Base-by-base conservation (phyloP, 1,140 invertebrate genomes). In the Drosophila yakuba region DNA sequence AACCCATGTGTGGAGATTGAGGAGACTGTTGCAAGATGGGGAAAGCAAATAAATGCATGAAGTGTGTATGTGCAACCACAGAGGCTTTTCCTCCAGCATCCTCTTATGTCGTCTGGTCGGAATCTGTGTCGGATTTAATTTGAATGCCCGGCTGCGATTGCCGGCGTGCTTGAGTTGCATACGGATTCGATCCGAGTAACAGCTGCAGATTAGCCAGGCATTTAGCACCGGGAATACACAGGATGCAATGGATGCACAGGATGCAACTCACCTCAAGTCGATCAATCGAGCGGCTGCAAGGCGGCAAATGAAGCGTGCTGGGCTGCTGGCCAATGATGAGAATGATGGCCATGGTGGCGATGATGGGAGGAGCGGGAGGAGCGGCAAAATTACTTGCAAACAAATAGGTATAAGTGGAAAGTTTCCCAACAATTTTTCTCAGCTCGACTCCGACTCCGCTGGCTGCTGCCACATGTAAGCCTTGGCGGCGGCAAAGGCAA, bases 81-180 rank as follows among this genome's bases (percentile, higher is more conserved):
- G 58, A 72, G 47, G 51, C 71, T 66, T 78, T 63, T 72, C 56
- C 59, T 68, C 64, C 68, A 8, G 15, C 28, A 38, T 39, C 43
- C 48, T 20, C 35, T 44, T 43, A 50, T 28, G 39, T 72, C 60
- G 66, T 35, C 23, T 50, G 45, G 50, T 69, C 56, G 48, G 63
- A 69, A 75, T 69, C 73, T 84, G 78, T 78, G 84, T 78, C 48
- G 75, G 67, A 80, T 88, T 88, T 84, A 78, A 84, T 88, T 80
- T 72, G 67, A 20, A 20, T 48, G 48, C 39, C 35, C 25, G 20
- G 41, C 36, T 52, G 63, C 59, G 73, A 79, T 56, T 66, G 64
- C 38, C 39, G 39, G 4, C 39, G 4, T 15, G 41, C 41, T 10
- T 43, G 43, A 12, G 17, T 23, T 20, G 43, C 10, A 20, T 45